Evolutionary conservation across 2,888 invertebrate genomes (phyloP).

Genomic region (Eupithecia subfuscata): DNA sequence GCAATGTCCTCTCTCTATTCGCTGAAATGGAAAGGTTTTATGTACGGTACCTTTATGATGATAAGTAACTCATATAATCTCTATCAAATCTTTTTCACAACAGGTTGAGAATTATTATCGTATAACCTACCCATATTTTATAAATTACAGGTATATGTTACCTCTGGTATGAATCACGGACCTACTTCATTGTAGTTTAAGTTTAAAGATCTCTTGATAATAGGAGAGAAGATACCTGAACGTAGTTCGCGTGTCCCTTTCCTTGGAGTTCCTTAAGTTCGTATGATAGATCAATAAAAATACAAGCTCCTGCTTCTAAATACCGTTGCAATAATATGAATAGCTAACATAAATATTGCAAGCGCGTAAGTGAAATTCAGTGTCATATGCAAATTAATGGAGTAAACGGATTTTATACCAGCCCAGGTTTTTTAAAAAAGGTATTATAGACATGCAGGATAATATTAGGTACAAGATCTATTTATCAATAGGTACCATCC

Average conservation of each 20-base stretch:
- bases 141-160: too few species aligned
- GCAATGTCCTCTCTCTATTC: neutral
- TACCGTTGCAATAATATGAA: neutral
- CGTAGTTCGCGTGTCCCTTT: too few species aligned
- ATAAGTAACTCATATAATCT: neutral
- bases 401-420: neutral
- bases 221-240: too few species aligned
- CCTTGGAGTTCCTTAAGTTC: too few species aligned
- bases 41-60: neutral
- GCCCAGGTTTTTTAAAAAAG: neutral
- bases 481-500: neutral
- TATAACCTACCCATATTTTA: too few species aligned
- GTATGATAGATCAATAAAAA: neutral
- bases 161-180: too few species aligned
- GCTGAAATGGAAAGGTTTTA: neutral
- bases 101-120: neutral
- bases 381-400: neutral
- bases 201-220: neutral
- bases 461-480: neutral
- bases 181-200: neutral
- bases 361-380: neutral
- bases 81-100: too few species aligned
- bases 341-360: neutral
- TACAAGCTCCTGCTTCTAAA: neutral
- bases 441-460: neutral